Percentiles rank a stretch among this genome's conserved stretches.
Evolutionary conservation across 2,888 invertebrate species (phyloP).

Genomic region (Amphipyra tragopoginis): DNA sequence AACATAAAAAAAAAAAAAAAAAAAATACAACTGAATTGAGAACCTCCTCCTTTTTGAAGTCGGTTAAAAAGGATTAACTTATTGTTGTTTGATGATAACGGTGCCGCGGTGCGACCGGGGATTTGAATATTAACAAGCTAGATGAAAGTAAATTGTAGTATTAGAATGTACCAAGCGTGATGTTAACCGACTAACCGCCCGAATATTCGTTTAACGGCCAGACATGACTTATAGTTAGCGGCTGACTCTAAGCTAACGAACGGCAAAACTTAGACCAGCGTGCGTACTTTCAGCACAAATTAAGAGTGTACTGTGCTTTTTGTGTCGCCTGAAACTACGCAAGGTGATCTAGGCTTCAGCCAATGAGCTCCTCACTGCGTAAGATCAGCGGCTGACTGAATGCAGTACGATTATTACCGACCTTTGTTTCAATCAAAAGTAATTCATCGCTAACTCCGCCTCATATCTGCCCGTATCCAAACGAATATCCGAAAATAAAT

Average conservation of each 20-base stretch:
- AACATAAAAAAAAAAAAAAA: too few species aligned
- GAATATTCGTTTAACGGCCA: slow-evolving; percentile 36
- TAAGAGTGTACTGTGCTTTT: neutral
- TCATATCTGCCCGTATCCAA: slow-evolving; percentile 35
- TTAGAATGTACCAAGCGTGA: slow-evolving; percentile 57
- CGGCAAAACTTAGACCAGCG: neutral
- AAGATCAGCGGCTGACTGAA: neutral
- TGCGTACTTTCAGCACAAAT: neutral
- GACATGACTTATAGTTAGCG: slow-evolving; percentile 9
- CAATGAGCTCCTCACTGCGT: neutral
- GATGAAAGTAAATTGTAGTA: slow-evolving; percentile 45
- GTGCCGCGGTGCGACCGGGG: slow-evolving; percentile 31
- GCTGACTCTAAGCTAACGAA: neutral
- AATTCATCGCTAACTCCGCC: neutral
- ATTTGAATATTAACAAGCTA: slow-evolving; percentile 47
- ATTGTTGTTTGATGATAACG: slow-evolving; percentile 43
- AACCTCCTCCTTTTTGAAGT: too few species aligned
- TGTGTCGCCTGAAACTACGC: neutral
- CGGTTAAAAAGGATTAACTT: slow-evolving; percentile 43
- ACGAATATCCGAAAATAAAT: slow-evolving; percentile 32
- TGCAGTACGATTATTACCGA: neutral
- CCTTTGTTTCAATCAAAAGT: neutral
- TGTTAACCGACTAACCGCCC: slow-evolving; percentile 33
- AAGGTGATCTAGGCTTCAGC: neutral
- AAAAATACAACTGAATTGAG: too few species aligned